These are phyloP conservation scores for Orientallactaga bullata DNA, from an alignment of 2,113 vertebrate genomes.

Conservation along the genomic window DNA sequence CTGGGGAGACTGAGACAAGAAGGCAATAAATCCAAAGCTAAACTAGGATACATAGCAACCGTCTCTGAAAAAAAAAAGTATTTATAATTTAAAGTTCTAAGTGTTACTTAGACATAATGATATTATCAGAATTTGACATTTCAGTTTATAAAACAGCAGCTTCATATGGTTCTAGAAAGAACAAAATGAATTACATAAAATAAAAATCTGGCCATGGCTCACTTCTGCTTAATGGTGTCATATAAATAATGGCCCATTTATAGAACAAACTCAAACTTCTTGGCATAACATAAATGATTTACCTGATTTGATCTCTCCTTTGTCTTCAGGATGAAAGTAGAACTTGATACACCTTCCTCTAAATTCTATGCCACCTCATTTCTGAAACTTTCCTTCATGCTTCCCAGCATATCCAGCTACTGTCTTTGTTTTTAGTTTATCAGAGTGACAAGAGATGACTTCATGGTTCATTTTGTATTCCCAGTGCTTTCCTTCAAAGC, in stretches of 20 bases:
- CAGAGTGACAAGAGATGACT: neutral
- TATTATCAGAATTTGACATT: neutral
- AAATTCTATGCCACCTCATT: neutral
- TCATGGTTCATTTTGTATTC: neutral
- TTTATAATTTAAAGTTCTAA: constrained; percentile 30
- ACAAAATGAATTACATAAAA: constrained; percentile 14
- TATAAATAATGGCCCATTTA: neutral
- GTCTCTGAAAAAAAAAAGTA: neutral
- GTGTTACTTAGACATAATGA: neutral
- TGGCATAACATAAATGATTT: neutral
- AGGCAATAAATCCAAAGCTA: neutral
- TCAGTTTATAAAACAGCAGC: neutral
- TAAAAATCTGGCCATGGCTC: neutral
- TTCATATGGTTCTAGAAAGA: constrained; percentile 14
- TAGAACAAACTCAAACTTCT: neutral
- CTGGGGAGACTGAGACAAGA: neutral
- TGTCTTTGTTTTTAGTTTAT: neutral
- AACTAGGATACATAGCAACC: neutral
- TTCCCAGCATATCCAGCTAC: neutral
- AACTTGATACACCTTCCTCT: neutral
- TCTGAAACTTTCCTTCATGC: neutral
- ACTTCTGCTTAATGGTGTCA: neutral
- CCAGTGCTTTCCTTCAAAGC: neutral
- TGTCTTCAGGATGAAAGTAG: constrained; percentile 33
- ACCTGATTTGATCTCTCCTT: neutral